These are phyloP conservation scores for Eubasilissa splendida DNA, from an alignment of 2,888 invertebrate species.

Conservation along the genomic window DNA sequence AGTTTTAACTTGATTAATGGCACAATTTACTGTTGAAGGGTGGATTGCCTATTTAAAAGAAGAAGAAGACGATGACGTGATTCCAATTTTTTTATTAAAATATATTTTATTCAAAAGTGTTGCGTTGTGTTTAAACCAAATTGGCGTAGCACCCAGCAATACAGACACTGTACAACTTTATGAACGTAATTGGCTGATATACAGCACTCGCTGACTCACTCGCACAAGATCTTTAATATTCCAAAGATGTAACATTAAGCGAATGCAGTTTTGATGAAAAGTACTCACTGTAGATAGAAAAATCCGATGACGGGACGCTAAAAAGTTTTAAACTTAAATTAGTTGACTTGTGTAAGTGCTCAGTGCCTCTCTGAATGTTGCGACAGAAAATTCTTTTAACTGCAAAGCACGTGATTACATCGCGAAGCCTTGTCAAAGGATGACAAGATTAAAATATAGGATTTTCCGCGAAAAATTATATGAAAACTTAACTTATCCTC, in stretches of 20 bases:
- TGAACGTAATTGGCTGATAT: too few species aligned
- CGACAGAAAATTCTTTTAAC: background rate
- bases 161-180: too few species aligned
- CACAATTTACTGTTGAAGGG: too few species aligned
- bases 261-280: slow-evolving; percentile 20
- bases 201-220: too few species aligned
- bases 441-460: slow-evolving; percentile 16
- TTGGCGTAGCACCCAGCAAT: too few species aligned
- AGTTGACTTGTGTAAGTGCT: slow-evolving; percentile 30
- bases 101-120: too few species aligned
- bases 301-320: background rate
- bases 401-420: slow-evolving; percentile 24
- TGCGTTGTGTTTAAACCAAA: too few species aligned
- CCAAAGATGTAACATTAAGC: slow-evolving; percentile 9
- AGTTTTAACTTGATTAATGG: too few species aligned
- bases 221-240: background rate
- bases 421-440: slow-evolving; percentile 19
- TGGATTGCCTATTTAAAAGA: too few species aligned
- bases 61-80: too few species aligned
- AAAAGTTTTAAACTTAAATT: slow-evolving; percentile 31
- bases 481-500: too few species aligned
- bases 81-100: too few species aligned
- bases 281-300: background rate
- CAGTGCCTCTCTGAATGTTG: background rate
- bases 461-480: slow-evolving; percentile 2